Percentiles rank a stretch among this genome's conserved stretches.
These are phyloP conservation scores for Anolis sagrei DNA, from an alignment of 2,113 vertebrate species.

Conservation along the genomic window DNA sequence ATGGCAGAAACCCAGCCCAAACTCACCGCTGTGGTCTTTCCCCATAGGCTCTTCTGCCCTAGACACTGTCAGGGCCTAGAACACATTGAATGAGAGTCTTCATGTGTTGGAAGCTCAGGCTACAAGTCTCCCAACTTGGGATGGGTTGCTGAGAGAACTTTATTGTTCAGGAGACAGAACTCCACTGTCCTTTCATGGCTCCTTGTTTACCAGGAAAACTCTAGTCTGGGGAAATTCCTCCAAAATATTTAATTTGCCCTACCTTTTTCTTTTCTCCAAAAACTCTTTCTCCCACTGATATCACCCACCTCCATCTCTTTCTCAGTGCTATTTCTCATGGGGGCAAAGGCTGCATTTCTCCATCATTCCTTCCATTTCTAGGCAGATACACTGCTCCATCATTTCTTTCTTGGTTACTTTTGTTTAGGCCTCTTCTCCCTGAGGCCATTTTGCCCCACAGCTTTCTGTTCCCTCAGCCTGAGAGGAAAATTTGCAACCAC, in stretches of 20 bases:
- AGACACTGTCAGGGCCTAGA: constrained; percentile 50
- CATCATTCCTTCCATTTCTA: constrained; percentile 14
- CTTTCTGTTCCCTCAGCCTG: constrained; percentile 23
- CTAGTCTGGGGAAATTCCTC: constrained; percentile 24
- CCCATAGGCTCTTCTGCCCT: constrained; percentile 64
- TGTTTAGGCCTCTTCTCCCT: not conserved
- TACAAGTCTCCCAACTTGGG: not conserved
- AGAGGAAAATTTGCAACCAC: not conserved
- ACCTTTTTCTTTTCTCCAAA: constrained; percentile 43
- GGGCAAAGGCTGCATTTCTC: constrained; percentile 21
- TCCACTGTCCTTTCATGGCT: constrained; percentile 41
- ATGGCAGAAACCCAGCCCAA: constrained; percentile 66
- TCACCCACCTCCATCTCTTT: constrained; percentile 21
- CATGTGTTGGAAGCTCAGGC: constrained; percentile 26
- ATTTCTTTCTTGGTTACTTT: not conserved
- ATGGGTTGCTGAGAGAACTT: not conserved
- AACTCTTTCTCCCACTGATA: constrained; percentile 20
- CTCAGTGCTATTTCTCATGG: constrained; percentile 36
- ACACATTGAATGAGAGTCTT: constrained; percentile 48
- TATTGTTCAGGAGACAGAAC: not conserved
- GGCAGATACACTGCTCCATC: not conserved
- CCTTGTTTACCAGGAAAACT: constrained; percentile 50
- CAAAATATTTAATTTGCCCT: constrained; percentile 25
- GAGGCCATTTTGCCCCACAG: constrained; percentile 5
- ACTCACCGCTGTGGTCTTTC: constrained; percentile 52